Evolutionary conservation across 2,888 invertebrate species (phyloP).

Genomic region (Tortrix viridana): DNA sequence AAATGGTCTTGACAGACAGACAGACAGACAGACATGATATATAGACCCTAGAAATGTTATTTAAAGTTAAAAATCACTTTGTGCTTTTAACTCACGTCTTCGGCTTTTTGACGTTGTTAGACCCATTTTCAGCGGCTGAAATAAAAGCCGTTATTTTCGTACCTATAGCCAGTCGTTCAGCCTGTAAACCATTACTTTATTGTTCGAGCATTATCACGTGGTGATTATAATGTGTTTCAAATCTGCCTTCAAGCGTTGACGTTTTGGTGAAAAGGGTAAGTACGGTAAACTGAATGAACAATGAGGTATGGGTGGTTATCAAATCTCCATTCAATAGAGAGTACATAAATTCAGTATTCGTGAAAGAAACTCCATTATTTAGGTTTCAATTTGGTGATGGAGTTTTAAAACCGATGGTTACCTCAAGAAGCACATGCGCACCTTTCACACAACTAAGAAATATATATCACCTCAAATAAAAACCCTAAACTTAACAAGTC

Average conservation of each 20-base stretch:
- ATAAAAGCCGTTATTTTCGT: slow-evolving; percentile 41
- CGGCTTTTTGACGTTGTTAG: slow-evolving; percentile 44
- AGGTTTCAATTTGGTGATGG: no score
- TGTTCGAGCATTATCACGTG: neutral
- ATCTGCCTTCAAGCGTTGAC: slow-evolving; percentile 3
- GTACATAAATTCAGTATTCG: no score
- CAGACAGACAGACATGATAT: no score
- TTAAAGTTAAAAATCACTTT: no score
- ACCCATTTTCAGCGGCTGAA: slow-evolving; percentile 40
- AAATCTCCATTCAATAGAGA: no score
- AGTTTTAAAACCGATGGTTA: no score
- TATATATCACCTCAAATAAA: neutral
- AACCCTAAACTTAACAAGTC: neutral
- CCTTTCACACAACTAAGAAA: no score
- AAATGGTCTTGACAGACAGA: no score
- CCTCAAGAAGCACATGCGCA: no score
- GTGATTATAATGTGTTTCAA: neutral
- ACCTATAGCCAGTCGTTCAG: slow-evolving; percentile 10
- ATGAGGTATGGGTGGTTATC: neutral
- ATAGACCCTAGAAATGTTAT: no score
- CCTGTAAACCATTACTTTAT: slow-evolving; percentile 4
- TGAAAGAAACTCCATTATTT: no score
- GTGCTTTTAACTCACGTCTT: slow-evolving; percentile 45
- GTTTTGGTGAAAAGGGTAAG: slow-evolving; percentile 1
- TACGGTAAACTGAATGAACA: neutral